Evolutionary conservation across 35 echinoderm and acorn worm genomes (phyloP), one percentile per base, ranked within the genome.

Genomic region (Apostichopus parvimensis): DNA sequence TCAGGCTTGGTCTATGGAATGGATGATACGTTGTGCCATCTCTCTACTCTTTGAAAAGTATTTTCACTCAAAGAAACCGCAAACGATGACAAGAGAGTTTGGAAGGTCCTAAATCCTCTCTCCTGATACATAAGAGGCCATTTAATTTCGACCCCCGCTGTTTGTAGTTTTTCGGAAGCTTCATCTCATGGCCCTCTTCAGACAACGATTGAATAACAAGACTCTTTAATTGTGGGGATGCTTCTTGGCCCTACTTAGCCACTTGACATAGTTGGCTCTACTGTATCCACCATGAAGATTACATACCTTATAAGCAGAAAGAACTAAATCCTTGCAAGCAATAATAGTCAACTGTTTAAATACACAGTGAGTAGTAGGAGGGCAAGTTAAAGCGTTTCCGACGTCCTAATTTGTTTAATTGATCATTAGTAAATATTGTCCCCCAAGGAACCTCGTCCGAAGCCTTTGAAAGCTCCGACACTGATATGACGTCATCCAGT

Each of bases 391-490:
- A 6, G 52, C n/a, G 6, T 82, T 55, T 55, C 10, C 45, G 79
- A 82, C 79, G 12, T 56, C 79, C 79, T 82, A 82, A 82, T 82
- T 82, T 82, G 79, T 82, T 82, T 80, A 80, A 80, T 80, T 80
- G 78, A 80, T 80, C 78, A 80, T 80, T 79, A 45, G 53, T 25
- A 45, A 25, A 80, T 45, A 14, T 45, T 80, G 78, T 25, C 25
- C 78, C 13, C 10, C 24, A 45, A 45, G 78, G 24, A 45, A 13
- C 7, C 14, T 80, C 24, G 5, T 21, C 78, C 78, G 78, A 80
- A 80, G 26, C 6, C 24, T 13, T 53, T 80, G 11, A 80, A 80
- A 68, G 64, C 12, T 53, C 53, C 25, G 13, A 80, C 22, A 1
- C 34, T 45, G 78, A 53, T 52, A 0, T 14, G 22, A 80, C 24